These are phyloP conservation scores for Nannoperca obscura DNA, from an alignment of 2,797 vertebrate genomes.

Conservation along the genomic window DNA sequence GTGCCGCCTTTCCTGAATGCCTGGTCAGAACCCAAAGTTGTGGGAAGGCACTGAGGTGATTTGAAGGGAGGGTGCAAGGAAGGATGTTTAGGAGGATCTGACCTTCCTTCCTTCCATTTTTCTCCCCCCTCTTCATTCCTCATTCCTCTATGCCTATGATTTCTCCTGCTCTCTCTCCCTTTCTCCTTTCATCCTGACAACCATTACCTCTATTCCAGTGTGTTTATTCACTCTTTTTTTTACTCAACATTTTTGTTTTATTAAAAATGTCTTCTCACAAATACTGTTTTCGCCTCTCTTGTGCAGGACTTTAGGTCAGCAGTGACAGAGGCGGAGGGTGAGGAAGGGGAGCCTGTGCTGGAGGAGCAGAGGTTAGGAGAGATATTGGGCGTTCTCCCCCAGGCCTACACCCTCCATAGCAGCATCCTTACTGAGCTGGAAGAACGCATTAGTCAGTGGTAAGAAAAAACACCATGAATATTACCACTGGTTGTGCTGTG, in stretches of 20 bases:
- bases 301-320: slow-evolving; percentile 90
- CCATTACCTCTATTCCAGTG: slow-evolving; percentile 34
- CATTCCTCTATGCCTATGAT: slow-evolving; percentile 62
- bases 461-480: slow-evolving; percentile 48
- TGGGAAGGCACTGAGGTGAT: slow-evolving; percentile 57
- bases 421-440: slow-evolving; percentile 91
- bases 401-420: slow-evolving; percentile 90
- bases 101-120: slow-evolving; percentile 77
- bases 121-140: slow-evolving; percentile 54
- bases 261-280: slow-evolving; percentile 12
- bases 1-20: slow-evolving; percentile 75
- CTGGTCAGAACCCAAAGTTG: slow-evolving; percentile 71
- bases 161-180: slow-evolving; percentile 48
- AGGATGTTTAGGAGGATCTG: slow-evolving; percentile 83
- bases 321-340: slow-evolving; percentile 80
- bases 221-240: background rate
- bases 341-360: slow-evolving; percentile 82
- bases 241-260: slow-evolving; percentile 2
- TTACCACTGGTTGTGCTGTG: background rate
- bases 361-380: slow-evolving; percentile 87
- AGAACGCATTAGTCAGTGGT: slow-evolving; percentile 91
- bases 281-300: slow-evolving; percentile 16
- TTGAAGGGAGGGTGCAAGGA: slow-evolving; percentile 73
- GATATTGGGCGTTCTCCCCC: slow-evolving; percentile 89
- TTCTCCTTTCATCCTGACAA: slow-evolving; percentile 40